These are phyloP conservation scores for Stenotaenia linearis DNA, from an alignment of 2,888 invertebrate species.

Conservation along the genomic window DNA sequence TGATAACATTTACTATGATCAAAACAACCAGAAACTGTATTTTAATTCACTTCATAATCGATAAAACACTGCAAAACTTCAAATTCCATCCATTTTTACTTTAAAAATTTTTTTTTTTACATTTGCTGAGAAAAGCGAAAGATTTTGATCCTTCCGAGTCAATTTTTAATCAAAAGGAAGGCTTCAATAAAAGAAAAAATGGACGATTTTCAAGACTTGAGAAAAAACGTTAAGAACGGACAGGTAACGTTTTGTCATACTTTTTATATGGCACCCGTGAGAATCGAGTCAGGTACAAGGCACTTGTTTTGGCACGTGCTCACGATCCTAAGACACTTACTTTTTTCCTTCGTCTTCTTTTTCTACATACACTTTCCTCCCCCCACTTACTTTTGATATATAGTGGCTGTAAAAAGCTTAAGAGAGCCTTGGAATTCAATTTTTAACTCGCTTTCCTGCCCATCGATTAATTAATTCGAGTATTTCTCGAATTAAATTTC, in stretches of 20 bases:
- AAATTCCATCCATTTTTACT: too few species aligned
- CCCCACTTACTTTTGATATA: neutral
- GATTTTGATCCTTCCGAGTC: neutral
- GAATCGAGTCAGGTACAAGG: neutral
- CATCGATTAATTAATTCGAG: too few species aligned
- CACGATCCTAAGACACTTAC: neutral
- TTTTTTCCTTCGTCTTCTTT: neutral
- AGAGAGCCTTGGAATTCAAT: neutral
- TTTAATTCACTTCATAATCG: too few species aligned
- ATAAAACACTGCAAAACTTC: too few species aligned
- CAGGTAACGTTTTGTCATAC: neutral
- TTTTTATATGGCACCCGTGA: constrained; percentile 5
- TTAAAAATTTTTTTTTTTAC: too few species aligned
- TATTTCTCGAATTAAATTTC: too few species aligned
- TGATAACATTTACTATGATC: too few species aligned
- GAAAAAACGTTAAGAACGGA: neutral
- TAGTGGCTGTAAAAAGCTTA: neutral
- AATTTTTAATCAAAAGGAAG: neutral
- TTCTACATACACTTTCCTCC: neutral
- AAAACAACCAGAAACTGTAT: too few species aligned
- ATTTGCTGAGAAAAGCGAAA: neutral
- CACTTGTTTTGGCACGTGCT: constrained; percentile 4
- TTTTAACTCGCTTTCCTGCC: neutral
- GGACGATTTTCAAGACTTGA: neutral
- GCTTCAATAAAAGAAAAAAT: neutral